Conservation (phyloP, 2,113 vertebrate species). For the Tragelaphus strepsiceros region DNA sequence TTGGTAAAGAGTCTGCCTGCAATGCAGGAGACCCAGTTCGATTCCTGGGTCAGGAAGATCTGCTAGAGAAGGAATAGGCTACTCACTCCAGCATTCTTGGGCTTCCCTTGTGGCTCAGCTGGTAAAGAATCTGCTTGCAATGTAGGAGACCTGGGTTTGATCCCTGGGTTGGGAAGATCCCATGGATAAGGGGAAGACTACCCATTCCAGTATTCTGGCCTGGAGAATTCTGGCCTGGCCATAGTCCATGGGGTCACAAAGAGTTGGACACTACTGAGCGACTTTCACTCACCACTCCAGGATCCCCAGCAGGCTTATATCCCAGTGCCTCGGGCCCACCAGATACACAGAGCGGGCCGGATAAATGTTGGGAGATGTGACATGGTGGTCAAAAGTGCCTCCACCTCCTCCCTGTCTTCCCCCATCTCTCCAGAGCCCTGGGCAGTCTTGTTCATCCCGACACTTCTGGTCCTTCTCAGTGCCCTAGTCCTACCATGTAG, state of each 20-base stretch:
- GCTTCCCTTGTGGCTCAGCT: not conserved
- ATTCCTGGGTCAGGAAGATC: not conserved
- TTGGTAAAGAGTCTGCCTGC: not conserved
- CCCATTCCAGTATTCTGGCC: not conserved
- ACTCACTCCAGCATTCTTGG: not conserved
- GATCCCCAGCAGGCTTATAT: not conserved
- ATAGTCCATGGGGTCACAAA: not conserved
- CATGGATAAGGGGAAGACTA: not conserved
- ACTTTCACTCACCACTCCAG: not conserved
- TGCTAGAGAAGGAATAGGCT: not conserved
- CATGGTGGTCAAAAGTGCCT: too few relatives aligned
- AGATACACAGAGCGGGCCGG: not conserved
- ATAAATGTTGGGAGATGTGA: not conserved
- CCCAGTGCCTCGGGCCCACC: not conserved
- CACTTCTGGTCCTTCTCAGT: not conserved
- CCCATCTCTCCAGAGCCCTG: not conserved
- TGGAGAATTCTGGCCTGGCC: not conserved
- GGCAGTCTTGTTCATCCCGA: not conserved
- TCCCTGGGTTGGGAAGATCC: not conserved
- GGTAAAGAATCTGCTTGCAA: not conserved
- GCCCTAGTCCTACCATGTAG: not conserved
- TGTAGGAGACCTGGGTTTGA: not conserved
- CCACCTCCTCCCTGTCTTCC: not conserved
- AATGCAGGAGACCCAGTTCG: not conserved
- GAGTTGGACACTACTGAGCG: not conserved